A percentile compares a stretch with the other conserved stretches of the same genome.
Conservation (phyloP, 2,888 invertebrate species). For the Neoascia interrupta region DNA sequence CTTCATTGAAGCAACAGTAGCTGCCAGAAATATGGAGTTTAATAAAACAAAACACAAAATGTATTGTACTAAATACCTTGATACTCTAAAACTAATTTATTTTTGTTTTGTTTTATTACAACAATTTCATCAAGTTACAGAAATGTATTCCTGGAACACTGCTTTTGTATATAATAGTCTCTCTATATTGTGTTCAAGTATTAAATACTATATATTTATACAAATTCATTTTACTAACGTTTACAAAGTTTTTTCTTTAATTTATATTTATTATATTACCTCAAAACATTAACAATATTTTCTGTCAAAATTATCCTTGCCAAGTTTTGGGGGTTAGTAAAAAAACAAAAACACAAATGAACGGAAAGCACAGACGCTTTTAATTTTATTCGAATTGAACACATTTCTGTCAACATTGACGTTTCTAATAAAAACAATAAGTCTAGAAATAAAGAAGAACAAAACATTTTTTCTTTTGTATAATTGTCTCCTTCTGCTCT, state of each 20-base stretch:
- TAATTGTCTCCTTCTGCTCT: constrained; percentile 51
- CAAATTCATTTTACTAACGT: constrained; percentile 50
- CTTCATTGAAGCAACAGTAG: neutral
- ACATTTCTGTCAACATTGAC: constrained; percentile 55
- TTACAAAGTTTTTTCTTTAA: constrained; percentile 5
- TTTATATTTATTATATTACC: constrained; percentile 11
- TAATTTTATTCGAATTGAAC: constrained; percentile 45
- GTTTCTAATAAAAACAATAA: constrained; percentile 25
- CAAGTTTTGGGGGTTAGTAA: constrained; percentile 10
- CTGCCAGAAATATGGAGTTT: neutral
- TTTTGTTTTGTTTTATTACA: constrained; percentile 47
- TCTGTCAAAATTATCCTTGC: constrained; percentile 15
- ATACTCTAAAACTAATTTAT: constrained; percentile 49
- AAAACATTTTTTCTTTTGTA: constrained; percentile 1
- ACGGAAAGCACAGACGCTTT: constrained; percentile 20
- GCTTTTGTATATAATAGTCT: constrained; percentile 43
- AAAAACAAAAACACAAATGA: constrained; percentile 7
- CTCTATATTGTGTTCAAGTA: constrained; percentile 20
- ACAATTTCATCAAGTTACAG: constrained; percentile 55
- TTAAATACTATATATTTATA: constrained; percentile 45
- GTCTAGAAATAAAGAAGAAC: constrained; percentile 22
- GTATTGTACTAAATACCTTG: constrained; percentile 62
- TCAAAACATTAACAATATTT: constrained; percentile 2
- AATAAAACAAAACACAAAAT: neutral
- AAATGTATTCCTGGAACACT: constrained; percentile 49